Conservation (phyloP, 2,113 vertebrate species). For the Mastomys natalensis region DNA sequence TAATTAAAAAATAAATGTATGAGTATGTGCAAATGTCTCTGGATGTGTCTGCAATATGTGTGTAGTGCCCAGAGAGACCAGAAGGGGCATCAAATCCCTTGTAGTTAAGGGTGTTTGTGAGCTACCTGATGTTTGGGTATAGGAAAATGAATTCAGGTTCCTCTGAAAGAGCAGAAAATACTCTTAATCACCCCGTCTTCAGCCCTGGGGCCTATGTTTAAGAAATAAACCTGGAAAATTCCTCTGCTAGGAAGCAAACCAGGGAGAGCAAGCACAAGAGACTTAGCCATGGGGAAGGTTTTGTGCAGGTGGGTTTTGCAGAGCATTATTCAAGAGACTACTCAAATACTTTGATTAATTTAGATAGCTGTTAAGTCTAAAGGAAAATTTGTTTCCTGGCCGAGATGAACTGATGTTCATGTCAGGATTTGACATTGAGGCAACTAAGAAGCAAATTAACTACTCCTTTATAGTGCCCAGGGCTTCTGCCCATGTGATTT, state of each 20-base stretch:
- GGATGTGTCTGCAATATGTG: background rate
- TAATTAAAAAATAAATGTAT: background rate
- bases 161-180: background rate
- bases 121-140: background rate
- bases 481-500: background rate
- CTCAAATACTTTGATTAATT: background rate
- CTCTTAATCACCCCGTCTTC: background rate
- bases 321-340: slow-evolving; percentile 2
- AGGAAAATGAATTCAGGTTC: background rate
- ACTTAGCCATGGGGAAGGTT: background rate
- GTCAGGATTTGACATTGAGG: background rate
- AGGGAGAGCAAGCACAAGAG: background rate
- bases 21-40: background rate
- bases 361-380: slow-evolving; percentile 3
- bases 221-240: background rate
- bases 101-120: background rate
- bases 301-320: slow-evolving; percentile 23
- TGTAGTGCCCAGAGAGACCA: background rate
- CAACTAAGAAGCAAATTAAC: background rate
- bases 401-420: background rate
- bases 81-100: background rate
- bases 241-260: background rate
- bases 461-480: background rate
- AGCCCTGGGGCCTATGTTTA: background rate
- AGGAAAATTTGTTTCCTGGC: background rate